Evolutionary conservation across 2,797 vertebrate genomes (phyloP).

Genomic region (Chloroceryle amazona): DNA sequence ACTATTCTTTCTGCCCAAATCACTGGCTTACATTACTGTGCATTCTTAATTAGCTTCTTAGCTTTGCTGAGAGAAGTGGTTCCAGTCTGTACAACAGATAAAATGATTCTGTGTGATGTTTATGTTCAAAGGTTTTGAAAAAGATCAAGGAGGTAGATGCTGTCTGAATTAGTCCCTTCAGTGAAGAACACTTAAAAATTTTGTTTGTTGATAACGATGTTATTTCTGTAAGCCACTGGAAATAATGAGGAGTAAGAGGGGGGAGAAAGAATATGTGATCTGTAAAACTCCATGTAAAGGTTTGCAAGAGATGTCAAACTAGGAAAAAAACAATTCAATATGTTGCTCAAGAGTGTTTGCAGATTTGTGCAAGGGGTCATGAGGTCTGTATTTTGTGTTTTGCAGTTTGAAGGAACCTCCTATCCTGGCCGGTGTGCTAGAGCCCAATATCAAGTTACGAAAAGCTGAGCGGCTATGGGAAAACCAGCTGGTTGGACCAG

Average conservation of each 20-base stretch:
- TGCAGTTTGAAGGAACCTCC: conserved; percentile 91
- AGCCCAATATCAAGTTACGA: conserved; percentile 90
- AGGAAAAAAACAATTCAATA: background rate
- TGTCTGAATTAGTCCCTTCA: background rate
- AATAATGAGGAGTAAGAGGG: background rate
- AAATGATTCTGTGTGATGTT: background rate
- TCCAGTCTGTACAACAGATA: background rate
- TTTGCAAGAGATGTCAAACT: background rate
- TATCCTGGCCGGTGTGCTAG: conserved; percentile 86
- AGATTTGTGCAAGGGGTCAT: background rate
- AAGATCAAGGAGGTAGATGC: background rate
- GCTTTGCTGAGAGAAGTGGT: background rate
- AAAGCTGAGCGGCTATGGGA: conserved; percentile 90
- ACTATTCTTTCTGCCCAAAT: background rate
- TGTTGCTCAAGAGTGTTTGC: background rate
- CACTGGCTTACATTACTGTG: background rate
- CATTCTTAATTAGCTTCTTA: background rate
- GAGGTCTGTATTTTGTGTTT: conserved; percentile 52
- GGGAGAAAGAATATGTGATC: background rate
- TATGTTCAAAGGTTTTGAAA: background rate
- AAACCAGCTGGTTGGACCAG: conserved; percentile 90
- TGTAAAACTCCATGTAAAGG: background rate
- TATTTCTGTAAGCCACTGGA: background rate
- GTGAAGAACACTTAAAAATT: background rate
- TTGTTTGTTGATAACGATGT: background rate